Evolutionary conservation across 2,113 vertebrate species (phyloP).

Genomic region (Xenotilapia leptura): DNA sequence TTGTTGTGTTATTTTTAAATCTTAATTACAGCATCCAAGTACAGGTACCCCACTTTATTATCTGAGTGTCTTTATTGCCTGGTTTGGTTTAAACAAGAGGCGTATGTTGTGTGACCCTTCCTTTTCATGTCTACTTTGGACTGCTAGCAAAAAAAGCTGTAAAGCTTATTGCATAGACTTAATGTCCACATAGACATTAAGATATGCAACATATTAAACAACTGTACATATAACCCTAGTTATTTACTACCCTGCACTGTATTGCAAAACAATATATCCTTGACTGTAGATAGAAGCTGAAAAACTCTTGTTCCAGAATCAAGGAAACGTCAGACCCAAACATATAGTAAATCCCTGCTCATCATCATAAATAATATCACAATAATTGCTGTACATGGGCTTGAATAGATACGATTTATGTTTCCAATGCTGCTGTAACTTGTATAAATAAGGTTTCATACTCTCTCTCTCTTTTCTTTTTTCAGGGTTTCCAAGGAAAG

Average conservation of each 20-base stretch:
- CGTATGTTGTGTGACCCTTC: background rate
- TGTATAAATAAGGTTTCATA: background rate
- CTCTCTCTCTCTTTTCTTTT: background rate
- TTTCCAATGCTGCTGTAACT: background rate
- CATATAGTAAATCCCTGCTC: background rate
- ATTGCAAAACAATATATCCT: background rate
- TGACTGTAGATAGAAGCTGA: background rate
- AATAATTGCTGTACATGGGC: background rate
- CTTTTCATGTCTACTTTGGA: background rate
- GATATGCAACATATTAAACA: background rate
- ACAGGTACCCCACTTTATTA: background rate
- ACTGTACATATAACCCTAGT: background rate
- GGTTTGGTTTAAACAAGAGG: background rate
- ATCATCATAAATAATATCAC: background rate
- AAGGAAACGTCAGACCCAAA: background rate
- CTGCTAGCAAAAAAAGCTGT: background rate
- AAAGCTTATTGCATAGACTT: background rate
- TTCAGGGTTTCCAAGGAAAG: slow-evolving; percentile 97
- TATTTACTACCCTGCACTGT: background rate
- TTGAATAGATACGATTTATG: background rate
- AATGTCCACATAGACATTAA: background rate
- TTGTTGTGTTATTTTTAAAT: background rate
- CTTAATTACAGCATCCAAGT: background rate
- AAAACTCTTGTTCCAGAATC: background rate
- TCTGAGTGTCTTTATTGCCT: background rate